Base-by-base conservation (phyloP, 2,113 vertebrate genomes). In the Perca flavescens region DNA sequence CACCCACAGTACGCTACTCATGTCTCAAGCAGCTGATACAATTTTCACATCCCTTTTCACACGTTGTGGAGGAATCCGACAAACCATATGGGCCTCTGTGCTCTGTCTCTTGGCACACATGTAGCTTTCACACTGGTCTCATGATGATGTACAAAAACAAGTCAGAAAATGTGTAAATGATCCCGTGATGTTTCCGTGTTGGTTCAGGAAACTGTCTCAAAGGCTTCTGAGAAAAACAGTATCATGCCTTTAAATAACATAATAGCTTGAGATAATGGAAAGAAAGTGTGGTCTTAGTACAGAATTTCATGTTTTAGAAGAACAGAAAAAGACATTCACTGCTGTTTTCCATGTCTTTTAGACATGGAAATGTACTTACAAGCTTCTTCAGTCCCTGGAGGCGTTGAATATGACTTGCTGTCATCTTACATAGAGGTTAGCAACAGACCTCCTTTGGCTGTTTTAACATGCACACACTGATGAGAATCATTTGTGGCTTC, bases 291-390 rank as follows among this genome's bases (percentile, higher is more conserved):
- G 36, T 22, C 31, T 34, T 12, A 5, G 21, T 14, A 4, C 15
- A 64, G 25, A 25, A 25, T 25, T 25, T 25, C 25, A 25, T 25
- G 25, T 25, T 65, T 21, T 6, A 46, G 5, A 74, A 28, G 54
- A 78, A 56, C 12, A 22, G 4, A 49, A 64, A 58, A 10, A 68
- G 1, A 28, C 43, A 11, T 67, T 28, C 66, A 11, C 31, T 4
- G 15, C 52, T 74, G 58, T 43, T 34, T 34, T 36, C 28, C n/a
- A n/a, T 40, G 50, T 19, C 4, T 54, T 52, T 65, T 10, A 31
- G 3, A 47, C 5, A 14, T 34, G 6, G 11, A 53, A 58, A 72
- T 63, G 54, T 89, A 93, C 92, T 93, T 57, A 92, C 92, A 63
- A 52, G 61, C 73, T 22, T 71, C 34, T 79, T 82, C 52, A 34